Evolutionary conservation across 1,140 invertebrate species (phyloP).

Genomic region (Periplaneta americana): DNA sequence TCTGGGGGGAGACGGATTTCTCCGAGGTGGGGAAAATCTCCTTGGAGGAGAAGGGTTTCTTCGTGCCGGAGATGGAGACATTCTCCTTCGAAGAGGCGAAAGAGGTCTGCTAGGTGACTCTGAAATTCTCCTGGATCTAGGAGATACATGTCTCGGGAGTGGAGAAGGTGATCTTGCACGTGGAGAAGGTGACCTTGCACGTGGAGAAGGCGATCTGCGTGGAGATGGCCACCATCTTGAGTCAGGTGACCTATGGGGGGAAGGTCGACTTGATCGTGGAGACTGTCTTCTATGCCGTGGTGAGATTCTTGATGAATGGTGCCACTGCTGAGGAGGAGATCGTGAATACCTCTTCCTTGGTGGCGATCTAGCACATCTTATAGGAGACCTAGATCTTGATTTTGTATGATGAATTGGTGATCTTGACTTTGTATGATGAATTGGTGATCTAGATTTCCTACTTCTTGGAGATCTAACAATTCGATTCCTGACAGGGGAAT

Average conservation of each 20-base stretch:
- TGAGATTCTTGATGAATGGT: neutral
- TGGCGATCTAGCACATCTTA: neutral
- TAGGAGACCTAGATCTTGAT: neutral
- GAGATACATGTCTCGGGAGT: neutral
- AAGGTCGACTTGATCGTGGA: neutral
- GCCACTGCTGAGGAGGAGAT: neutral
- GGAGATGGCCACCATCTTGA: neutral
- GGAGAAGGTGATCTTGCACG: neutral
- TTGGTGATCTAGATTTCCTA: neutral
- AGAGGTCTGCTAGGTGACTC: neutral
- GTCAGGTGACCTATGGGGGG: neutral
- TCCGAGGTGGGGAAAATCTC: neutral
- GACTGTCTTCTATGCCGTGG: neutral
- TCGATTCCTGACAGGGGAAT: neutral
- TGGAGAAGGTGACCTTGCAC: neutral
- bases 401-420: neutral
- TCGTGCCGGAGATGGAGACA: neutral
- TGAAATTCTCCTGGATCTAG: neutral
- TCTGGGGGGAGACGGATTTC: neutral
- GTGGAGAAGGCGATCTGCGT: too few species aligned
- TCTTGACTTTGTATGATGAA: neutral
- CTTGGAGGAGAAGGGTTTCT: neutral
- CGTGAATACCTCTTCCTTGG: neutral
- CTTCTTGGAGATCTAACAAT: neutral
- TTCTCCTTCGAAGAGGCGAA: neutral